Evolutionary conservation across 23 tunicate genomes (phyloP).

Genomic region (Trididemnum clinides): DNA sequence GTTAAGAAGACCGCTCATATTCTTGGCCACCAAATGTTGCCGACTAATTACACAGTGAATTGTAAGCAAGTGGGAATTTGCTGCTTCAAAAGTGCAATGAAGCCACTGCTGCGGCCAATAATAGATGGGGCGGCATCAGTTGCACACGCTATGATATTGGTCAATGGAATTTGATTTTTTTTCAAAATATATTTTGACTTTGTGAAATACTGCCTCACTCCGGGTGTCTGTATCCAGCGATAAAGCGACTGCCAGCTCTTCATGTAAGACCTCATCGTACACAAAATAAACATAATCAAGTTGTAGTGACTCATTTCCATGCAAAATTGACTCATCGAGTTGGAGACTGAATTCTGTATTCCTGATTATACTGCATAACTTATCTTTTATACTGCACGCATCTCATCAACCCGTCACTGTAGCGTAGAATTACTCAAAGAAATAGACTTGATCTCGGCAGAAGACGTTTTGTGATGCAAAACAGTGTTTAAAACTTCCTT

Average conservation of each 20-base stretch:
- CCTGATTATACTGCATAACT: not conserved
- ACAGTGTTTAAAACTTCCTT: constrained; percentile 38
- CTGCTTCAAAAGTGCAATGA: constrained; percentile 41
- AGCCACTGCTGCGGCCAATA: constrained; percentile 29
- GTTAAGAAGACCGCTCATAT: constrained; percentile 27
- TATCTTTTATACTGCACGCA: constrained; percentile 2
- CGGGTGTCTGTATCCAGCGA: constrained; percentile 33
- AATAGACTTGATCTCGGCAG: not conserved
- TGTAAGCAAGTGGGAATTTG: constrained; percentile 30
- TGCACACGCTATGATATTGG: constrained; percentile 53
- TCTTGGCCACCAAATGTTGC: constrained; percentile 54
- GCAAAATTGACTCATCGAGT: not conserved
- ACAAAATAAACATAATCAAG: not conserved
- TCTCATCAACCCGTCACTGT: not conserved
- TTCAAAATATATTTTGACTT: constrained; percentile 38
- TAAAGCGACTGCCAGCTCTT: constrained; percentile 31
- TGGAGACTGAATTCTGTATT: not conserved
- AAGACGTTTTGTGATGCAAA: constrained; percentile 47
- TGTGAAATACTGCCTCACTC: constrained; percentile 29
- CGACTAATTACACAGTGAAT: constrained; percentile 53
- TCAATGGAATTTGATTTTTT: constrained; percentile 40
- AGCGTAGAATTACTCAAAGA: not conserved
- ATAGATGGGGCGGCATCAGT: too few relatives aligned
- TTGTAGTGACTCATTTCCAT: not conserved
- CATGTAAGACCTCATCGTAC: not conserved